Base-by-base conservation (phyloP, 2,888 invertebrate genomes). In the Rapana venosa region DNA sequence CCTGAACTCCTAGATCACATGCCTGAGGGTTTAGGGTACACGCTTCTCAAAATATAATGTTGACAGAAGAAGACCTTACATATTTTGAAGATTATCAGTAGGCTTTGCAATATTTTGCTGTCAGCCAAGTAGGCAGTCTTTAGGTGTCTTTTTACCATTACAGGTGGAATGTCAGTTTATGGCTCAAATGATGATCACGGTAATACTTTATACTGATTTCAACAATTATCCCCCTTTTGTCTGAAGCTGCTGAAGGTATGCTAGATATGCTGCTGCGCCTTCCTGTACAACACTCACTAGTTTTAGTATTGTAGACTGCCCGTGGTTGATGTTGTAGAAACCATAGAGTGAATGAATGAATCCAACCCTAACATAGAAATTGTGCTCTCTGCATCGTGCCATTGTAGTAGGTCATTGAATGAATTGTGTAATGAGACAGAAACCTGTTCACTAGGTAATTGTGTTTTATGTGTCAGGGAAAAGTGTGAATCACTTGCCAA, bases 111-210 rank as follows among this genome's bases (percentile, higher is more conserved):
- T 79, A 35, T 35, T 79, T 13, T 79, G 32, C 77, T 13, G 13
- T 26, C 13, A 32, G 32, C 32, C 32, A 32, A 56, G 20, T 88
- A n/a, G 88, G 83, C 84, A 85, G 30, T 85, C 74, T 47, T 74
- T 70, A 47, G 81, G 89, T 85, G 56, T 89, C 66, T 81, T 83
- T 89, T 89, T 89, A 47, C 84, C 36, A 77, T 89, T 89, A 89
- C 89, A 89, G 89, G 89, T 89, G 85, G 89, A 70, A 66, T 89
- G 74, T 79, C 88, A 79, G 58, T 89, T 47, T 85, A 89, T 89
- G 89, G 74, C 89, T 56, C 89, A 89, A 89, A 89, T 89, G 89
- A 89, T 89, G 89, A 89, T 89, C 89, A 89, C 89, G 89, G 89
- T 89, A 89, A 89, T 89, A 77, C 83, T 85, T 89, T 89, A 85